Evolutionary conservation across 2,113 vertebrate genomes (phyloP), one percentile per base, ranked within the genome.

Genomic region (Salvelinus namaycush): DNA sequence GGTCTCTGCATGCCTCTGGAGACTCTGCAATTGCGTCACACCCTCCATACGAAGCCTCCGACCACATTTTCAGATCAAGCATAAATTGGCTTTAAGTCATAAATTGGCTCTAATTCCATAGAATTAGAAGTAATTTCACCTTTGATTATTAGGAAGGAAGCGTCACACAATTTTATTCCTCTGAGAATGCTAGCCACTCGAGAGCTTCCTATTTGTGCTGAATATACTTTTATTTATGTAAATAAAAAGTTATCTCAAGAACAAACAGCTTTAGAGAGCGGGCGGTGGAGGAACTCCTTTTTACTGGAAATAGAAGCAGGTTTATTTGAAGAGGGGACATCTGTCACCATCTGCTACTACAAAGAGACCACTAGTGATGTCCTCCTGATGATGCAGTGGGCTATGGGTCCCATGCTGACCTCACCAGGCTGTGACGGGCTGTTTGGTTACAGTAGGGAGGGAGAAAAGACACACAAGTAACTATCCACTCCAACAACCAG

Each of bases 251-350:
- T 71, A 72, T 66, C 51, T 76, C 44, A 73, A 67, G 70, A 20
- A 73, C 48, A 81, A 75, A 87, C 74, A 67, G 80, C 81, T 75
- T 83, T 70, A 76, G 70, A 84, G 77, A 71, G 70, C 70, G 71
- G 9, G 3, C 9, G 8, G 54, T 1, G 65, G 39, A 62, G 60
- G 44, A 54, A 74, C n/a, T 75, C 54, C 75, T 60, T 16, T 68
- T 71, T 54, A 86, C 81, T 81, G 75, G 8, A 51, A 20, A 64
- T 78, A 79, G 66, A 77, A 71, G 20, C 60, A 70, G 77, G 27
- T 81, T 87, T 86, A 87, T 90, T 86, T 85, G 79, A 87, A 82
- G 48, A 72, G 75, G 70, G 83, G 79, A 79, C 76, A 81, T 80
- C 79, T 86, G 88, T 83, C 86, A 76, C 72, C 26, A 76, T 65